Evolutionary conservation across 2,113 vertebrate species (phyloP), one percentile per base, ranked within the genome.

Genomic region (Leptobrachium leishanense): DNA sequence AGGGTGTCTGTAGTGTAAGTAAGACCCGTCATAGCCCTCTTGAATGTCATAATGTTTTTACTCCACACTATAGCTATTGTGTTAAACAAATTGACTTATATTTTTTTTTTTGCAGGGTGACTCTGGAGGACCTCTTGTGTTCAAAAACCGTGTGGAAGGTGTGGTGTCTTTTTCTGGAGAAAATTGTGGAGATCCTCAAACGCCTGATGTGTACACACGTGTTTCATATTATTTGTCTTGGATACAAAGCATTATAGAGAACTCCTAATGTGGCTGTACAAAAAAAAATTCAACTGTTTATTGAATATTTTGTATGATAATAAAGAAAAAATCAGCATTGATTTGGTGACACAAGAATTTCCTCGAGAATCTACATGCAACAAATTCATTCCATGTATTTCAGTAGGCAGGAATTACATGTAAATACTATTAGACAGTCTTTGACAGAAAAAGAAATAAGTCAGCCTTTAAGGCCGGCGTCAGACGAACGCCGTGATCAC

Each of bases 121-220:
- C 72, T 94, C 91, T 0, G 90, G 92, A 13, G 91, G 91, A 0
- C 92, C 91, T 1, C 76, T 92, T 65, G n/a, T 91, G 46, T 92
- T 89, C 76, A 82, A 74, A 13, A 1, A 7, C 2, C 82, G 69
- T 13, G 86, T 89, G 50, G 86, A 90, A 0, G 90, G 91, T 43
- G 83, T 92, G 0, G 85, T 92, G 3, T 92, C 92, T 0, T 93
- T 92, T 87, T 93, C 91, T 0, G 90, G 91, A 13, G 0, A 84
- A 68, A 84, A 85, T 15, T 92, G 91, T 0, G 92, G 91, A 0
- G 83, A 91, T 43, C 89, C 86, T 10, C 77, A 72, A 9, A 84
- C 72, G 44, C 92, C 89, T 0, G 91, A 93, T 1, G 70, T 92
- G 78, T 93, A 90, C 83, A 91, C 91, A 12, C 88, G 82, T 72